Base-by-base conservation (phyloP, 2,888 invertebrate genomes). In the Ephialtes manifestator region DNA sequence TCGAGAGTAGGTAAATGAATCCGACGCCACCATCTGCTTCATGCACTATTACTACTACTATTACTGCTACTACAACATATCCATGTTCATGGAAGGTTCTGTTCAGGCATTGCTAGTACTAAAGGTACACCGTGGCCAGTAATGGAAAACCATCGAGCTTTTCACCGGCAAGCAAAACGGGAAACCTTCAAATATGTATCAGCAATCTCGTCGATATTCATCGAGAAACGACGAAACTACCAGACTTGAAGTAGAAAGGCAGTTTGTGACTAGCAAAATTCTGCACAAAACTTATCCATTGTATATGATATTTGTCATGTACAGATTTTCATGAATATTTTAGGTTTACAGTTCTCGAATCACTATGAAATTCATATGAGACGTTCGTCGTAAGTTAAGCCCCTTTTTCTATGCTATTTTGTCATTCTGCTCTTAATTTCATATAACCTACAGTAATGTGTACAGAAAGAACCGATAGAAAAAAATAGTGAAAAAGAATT, bases 141-240 rank as follows among this genome's bases (percentile, higher is more conserved):
- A 60, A 63, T 68, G 39, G 72, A 72, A 81, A 81, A 35, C 63
- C 68, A 74, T 68, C 58, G 58, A 71, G 63, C 65, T 68, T 67
- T 72, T 63, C 53, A 68, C 55, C 55, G 71, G 10, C 68, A 53
- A 58, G 48, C 53, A 20, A n/a, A 67, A n/a, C n/a, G 51, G 20
- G 35, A 43, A 46, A 31, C n/a, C 67, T 72, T 78, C 67, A 43
- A 74, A 82, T 82, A 81, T 68, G 53, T 48, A 74, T 68, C 51
- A 60, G 67, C 53, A 63, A 65, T 71, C 20, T 20, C 63, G 51
- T 53, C 39, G 82, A 46, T 18, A 43, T 31, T 13, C 60, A 35
- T 48, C n/a, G 46, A 7, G 46, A 65, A 35, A 35, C n/a, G 24
- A 18, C 7, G 20, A 18, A 11, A 65, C 10, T n/a, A n/a, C n/a